These are phyloP conservation scores for Paraplagusia blochii DNA, from an alignment of 2,113 vertebrate genomes.

Conservation along the genomic window DNA sequence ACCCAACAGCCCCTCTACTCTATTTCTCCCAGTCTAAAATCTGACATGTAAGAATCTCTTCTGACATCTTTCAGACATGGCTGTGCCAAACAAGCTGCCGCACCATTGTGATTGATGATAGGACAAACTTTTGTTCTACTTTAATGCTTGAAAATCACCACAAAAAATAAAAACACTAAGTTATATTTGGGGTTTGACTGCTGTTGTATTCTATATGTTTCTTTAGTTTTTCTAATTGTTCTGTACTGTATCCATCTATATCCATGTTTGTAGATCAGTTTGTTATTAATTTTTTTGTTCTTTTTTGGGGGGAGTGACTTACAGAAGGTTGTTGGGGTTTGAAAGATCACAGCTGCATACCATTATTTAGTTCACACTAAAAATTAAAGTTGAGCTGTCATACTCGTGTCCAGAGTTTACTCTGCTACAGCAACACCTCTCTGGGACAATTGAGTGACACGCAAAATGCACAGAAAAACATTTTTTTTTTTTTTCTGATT, in stretches of 20 bases:
- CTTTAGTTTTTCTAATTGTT: neutral
- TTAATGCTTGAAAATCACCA: neutral
- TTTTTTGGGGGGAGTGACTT: neutral
- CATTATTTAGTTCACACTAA: slow-evolving; percentile 1
- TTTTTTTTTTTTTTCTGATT: too few species aligned
- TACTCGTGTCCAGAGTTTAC: slow-evolving; percentile 1
- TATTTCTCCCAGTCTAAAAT: slow-evolving; percentile 43
- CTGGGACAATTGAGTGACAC: neutral
- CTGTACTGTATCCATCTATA: neutral
- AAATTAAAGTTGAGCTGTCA: neutral
- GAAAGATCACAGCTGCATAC: slow-evolving; percentile 5
- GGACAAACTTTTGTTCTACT: slow-evolving; percentile 21
- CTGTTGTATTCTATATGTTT: neutral
- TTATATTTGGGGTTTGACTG: neutral
- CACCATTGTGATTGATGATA: slow-evolving; percentile 31
- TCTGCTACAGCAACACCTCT: neutral
- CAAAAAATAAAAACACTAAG: neutral
- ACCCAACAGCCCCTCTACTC: slow-evolving; percentile 39
- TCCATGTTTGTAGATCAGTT: neutral
- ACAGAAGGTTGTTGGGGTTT: neutral
- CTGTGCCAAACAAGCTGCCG: slow-evolving; percentile 55
- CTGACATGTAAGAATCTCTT: slow-evolving; percentile 48
- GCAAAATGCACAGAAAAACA: too few species aligned
- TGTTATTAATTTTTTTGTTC: neutral
- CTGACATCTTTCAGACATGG: slow-evolving; percentile 52